phyloP scores from a whole-genome alignment of 2,888 invertebrate species.

The Cremastobaeus sp. region DNA sequence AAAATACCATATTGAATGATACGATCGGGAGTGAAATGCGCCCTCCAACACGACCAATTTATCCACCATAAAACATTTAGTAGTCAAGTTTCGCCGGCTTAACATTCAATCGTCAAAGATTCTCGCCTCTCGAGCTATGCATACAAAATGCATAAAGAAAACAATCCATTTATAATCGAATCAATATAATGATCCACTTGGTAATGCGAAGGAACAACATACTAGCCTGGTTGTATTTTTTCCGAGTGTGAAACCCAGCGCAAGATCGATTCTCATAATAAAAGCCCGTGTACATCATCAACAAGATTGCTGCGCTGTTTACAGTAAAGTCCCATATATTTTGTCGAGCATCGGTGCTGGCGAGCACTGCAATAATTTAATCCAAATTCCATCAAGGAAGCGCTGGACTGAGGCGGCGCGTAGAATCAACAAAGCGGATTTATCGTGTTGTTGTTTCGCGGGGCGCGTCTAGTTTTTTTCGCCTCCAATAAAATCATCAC shows the following conservation, averaged over 20 bases:
- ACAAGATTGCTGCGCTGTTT: constrained; percentile 30
- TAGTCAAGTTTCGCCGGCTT: background rate
- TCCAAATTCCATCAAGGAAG: constrained; percentile 41
- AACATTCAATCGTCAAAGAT: constrained; percentile 1
- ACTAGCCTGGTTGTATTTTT: constrained; percentile 6
- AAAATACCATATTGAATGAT: constrained; percentile 11
- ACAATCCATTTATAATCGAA: constrained; percentile 15
- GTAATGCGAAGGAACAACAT: constrained; percentile 2
- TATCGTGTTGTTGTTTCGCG: constrained; percentile 19
- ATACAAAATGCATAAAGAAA: constrained; percentile 26
- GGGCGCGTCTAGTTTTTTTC: constrained; percentile 19
- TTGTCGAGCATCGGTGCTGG: constrained; percentile 3
- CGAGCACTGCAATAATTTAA: constrained; percentile 29
- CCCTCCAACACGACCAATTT: constrained; percentile 1
- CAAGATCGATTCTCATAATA: constrained; percentile 30
- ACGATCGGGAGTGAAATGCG: constrained; percentile 3
- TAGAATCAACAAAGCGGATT: constrained; percentile 33
- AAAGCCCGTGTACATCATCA: constrained; percentile 31
- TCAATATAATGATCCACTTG: constrained; percentile 5
- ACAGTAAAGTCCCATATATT: constrained; percentile 29
- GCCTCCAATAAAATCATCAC: constrained; percentile 43
- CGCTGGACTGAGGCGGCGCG: background rate
- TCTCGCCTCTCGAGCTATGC: background rate
- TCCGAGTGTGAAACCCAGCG: background rate
- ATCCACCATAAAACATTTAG: constrained; percentile 8